Conservation (phyloP, 2,113 vertebrate genomes). For the Vidua macroura region DNA sequence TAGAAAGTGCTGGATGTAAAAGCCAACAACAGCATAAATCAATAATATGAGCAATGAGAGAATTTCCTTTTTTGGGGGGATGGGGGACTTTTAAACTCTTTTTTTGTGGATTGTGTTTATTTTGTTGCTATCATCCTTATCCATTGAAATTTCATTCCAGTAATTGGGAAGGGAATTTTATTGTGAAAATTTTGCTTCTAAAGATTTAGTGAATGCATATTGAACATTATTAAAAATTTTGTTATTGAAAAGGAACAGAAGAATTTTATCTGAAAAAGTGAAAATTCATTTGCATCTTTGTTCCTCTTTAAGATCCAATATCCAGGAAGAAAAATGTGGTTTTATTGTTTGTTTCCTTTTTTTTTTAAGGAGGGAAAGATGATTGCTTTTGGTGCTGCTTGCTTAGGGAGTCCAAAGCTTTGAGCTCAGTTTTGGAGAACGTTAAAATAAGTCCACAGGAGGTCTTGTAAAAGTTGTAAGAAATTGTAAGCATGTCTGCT, state of each 20-base stretch:
- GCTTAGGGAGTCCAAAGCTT: not conserved
- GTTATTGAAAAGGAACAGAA: not conserved
- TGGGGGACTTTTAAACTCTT: not conserved
- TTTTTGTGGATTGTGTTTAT: not conserved
- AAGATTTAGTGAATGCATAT: not conserved
- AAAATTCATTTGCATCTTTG: not conserved
- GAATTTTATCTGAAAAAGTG: not conserved
- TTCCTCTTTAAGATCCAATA: not conserved
- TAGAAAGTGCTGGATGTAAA: conserved; percentile 8
- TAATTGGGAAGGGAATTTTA: not conserved
- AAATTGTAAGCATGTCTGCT: conserved; percentile 50
- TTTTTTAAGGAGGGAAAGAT: not conserved
- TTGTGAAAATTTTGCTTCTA: not conserved
- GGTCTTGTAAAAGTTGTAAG: conserved; percentile 60
- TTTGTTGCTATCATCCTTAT: not conserved
- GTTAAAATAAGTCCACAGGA: conserved; percentile 49
- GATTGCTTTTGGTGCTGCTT: conserved; percentile 6
- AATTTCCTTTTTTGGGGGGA: not conserved
- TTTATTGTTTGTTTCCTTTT: not conserved
- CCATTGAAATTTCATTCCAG: not conserved
- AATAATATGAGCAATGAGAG: not conserved
- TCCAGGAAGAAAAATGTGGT: not conserved
- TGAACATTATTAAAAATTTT: not conserved
- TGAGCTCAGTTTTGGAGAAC: conserved; percentile 24
- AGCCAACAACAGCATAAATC: conserved; percentile 31